Percentiles rank a stretch among this genome's conserved stretches.
Evolutionary conservation across 2,797 vertebrate genomes (phyloP).

Genomic region (Okamejei kenojei): DNA sequence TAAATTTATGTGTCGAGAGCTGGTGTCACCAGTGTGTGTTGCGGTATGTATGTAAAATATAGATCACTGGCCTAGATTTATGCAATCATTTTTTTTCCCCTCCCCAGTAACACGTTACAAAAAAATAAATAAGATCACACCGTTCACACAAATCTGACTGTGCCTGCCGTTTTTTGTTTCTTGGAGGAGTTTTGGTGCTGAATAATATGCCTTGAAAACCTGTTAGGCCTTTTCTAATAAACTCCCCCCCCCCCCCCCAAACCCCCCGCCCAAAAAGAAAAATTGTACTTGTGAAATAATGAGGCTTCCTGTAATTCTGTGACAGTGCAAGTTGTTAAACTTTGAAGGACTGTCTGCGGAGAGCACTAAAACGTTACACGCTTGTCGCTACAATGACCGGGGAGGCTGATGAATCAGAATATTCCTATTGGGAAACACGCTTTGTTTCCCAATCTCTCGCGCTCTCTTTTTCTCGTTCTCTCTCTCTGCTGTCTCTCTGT

Average conservation of each 20-base stretch:
- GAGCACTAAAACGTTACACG: slow-evolving; percentile 18
- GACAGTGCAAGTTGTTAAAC: slow-evolving; percentile 34
- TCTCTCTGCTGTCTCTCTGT: neutral
- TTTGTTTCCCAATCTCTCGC: slow-evolving; percentile 26
- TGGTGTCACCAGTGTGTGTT: slow-evolving; percentile 51
- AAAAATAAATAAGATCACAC: neutral
- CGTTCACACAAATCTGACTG: neutral
- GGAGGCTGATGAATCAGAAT: slow-evolving; percentile 29
- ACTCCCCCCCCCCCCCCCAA: no score
- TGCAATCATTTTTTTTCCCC: neutral
- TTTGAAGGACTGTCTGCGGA: slow-evolving; percentile 27
- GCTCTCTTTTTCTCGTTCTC: neutral
- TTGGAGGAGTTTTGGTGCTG: slow-evolving; percentile 2
- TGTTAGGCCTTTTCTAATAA: slow-evolving; percentile 10
- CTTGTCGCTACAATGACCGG: neutral
- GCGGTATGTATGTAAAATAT: slow-evolving; percentile 46
- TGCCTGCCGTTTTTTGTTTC: neutral
- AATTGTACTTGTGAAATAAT: slow-evolving; percentile 19
- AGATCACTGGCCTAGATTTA: neutral
- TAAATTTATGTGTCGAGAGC: slow-evolving; percentile 43
- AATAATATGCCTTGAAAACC: slow-evolving; percentile 20
- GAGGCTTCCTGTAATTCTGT: slow-evolving; percentile 33
- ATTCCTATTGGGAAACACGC: slow-evolving; percentile 26
- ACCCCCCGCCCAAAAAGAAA: neutral
- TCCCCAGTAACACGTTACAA: neutral